These are phyloP conservation scores for Ginglymostoma cirratum DNA, from an alignment of 2,113 vertebrate species.

Conservation along the genomic window DNA sequence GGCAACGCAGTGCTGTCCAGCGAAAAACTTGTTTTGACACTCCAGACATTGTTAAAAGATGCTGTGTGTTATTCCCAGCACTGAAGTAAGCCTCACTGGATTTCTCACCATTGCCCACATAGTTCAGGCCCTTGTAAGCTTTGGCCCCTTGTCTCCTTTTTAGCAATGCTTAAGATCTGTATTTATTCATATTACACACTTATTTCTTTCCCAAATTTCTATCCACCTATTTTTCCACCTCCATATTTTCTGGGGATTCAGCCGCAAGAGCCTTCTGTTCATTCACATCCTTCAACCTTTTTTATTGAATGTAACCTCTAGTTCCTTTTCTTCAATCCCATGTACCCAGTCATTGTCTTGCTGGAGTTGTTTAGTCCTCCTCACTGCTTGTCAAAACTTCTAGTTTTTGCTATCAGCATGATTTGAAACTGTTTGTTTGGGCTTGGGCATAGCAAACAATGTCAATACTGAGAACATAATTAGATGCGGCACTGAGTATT, in stretches of 20 bases:
- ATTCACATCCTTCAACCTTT: not conserved
- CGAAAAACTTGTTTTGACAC: too few relatives aligned
- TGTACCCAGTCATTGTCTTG: not conserved
- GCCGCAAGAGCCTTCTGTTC: not conserved
- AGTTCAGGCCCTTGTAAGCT: too few relatives aligned
- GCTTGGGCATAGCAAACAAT: too few relatives aligned
- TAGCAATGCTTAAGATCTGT: too few relatives aligned
- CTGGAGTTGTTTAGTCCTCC: not conserved
- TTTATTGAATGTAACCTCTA: not conserved
- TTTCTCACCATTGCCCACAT: too few relatives aligned
- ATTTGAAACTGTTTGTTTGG: not conserved
- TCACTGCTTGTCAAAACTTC: not conserved
- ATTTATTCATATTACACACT: too few relatives aligned
- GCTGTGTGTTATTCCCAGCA: too few relatives aligned
- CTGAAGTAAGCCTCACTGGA: too few relatives aligned
- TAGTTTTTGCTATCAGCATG: not conserved
- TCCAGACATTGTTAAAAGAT: too few relatives aligned
- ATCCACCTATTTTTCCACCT: not conserved
- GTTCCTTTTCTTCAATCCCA: not conserved
- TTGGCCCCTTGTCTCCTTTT: too few relatives aligned
- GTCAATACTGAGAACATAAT: not conserved
- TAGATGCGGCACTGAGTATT: too few relatives aligned
- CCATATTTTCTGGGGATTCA: not conserved
- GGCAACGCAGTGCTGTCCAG: too few relatives aligned
- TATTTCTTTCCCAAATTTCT: not conserved